phyloP scores from a whole-genome alignment of 2,113 vertebrate species.

The Henicopernis longicauda region DNA sequence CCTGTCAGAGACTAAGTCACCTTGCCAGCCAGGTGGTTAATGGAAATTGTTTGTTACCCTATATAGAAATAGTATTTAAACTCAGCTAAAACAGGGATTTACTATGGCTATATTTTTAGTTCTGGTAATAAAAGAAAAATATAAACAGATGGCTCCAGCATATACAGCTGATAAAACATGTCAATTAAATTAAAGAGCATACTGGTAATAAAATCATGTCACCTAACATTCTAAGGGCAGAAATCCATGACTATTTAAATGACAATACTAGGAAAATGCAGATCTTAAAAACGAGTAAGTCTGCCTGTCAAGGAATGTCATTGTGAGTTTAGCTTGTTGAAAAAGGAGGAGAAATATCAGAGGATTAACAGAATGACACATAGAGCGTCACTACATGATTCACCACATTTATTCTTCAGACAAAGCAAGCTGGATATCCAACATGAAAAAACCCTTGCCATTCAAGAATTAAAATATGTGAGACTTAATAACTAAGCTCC shows the following conservation, averaged over 20 bases:
- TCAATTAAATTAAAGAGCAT: conserved; percentile 15
- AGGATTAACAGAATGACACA: not conserved
- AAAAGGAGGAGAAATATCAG: not conserved
- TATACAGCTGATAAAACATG: not conserved
- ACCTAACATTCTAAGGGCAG: not conserved
- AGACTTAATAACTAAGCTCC: not conserved
- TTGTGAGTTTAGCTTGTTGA: not conserved
- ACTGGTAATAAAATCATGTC: not conserved
- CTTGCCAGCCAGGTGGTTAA: not conserved
- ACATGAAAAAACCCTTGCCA: not conserved
- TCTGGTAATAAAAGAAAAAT: conserved; percentile 16
- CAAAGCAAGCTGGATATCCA: not conserved
- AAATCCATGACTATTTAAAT: not conserved
- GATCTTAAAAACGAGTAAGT: not conserved
- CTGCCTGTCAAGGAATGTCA: not conserved
- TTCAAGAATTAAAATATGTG: not conserved
- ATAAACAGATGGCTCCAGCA: conserved; percentile 8
- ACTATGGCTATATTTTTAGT: not conserved
- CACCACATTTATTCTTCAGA: not conserved
- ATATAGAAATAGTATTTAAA: not conserved
- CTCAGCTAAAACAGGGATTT: not conserved
- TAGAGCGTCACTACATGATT: not conserved
- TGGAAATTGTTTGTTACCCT: not conserved
- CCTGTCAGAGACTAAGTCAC: not conserved
- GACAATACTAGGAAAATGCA: not conserved